Evolutionary conservation across 2,888 invertebrate genomes (phyloP).

Genomic region (Plusia festucae): DNA sequence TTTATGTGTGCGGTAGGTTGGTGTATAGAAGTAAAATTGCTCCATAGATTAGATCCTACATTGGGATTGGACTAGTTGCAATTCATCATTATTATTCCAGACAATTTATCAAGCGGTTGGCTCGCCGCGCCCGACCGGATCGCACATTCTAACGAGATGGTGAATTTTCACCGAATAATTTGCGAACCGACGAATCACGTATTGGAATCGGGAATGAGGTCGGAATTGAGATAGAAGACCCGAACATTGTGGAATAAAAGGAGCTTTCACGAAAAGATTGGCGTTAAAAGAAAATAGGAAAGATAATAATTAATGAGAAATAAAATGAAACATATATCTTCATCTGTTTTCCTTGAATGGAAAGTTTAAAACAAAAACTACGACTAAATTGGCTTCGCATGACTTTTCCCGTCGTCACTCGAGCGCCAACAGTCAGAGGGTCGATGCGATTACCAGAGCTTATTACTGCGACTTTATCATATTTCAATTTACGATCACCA

Average conservation of each 20-base stretch:
- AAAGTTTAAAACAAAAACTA: conserved; percentile 25
- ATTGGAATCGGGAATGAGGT: conserved; percentile 88
- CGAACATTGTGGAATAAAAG: conserved; percentile 79
- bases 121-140: conserved; percentile 84
- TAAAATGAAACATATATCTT: conserved; percentile 10
- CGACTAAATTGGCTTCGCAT: conserved; percentile 48
- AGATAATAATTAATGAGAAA: conserved; percentile 58
- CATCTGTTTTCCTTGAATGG: background rate
- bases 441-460: conserved; percentile 81
- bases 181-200: conserved; percentile 89
- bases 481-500: conserved; percentile 89
- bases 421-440: conserved; percentile 71
- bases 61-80: conserved; percentile 85
- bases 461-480: conserved; percentile 88
- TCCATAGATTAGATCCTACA: conserved; percentile 83
- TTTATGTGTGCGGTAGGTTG: conserved; percentile 31
- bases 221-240: conserved; percentile 88
- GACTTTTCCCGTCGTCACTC: conserved; percentile 63
- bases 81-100: conserved; percentile 90
- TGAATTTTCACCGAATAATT: conserved; percentile 90
- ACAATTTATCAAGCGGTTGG: conserved; percentile 90
- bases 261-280: conserved; percentile 56
- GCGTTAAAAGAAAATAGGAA: conserved; percentile 53
- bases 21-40: conserved; percentile 69
- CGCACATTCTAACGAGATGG: conserved; percentile 89